Evolutionary conservation across 2,113 vertebrate genomes (phyloP), one percentile per base, ranked within the genome.

Genomic region (Fulmarus glacialis): DNA sequence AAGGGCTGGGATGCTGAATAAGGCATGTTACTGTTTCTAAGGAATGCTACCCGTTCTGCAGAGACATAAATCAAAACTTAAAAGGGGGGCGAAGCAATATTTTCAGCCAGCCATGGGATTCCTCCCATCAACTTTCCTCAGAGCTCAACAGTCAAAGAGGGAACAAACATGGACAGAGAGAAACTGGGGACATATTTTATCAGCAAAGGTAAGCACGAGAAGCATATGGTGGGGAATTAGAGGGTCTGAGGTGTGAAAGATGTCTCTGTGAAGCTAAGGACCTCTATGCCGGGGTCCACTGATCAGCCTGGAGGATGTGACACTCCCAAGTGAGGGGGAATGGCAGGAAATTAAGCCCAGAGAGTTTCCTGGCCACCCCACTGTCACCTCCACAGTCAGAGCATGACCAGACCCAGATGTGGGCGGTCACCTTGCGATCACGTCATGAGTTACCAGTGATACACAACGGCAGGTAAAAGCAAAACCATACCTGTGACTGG

Each of bases 331-430:
- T 38, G 92, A 91, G 67, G 56, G 34, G 64, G 42, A 91, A 92
- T 87, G 52, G 45, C 87, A 93, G 92, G 89, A 95, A 93, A 94
- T 92, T 63, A 81, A 92, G 47, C 29, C 72, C 82, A 74, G 50
- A 67, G 40, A 19, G 5, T 78, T 79, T 89, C 72, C 71, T 93
- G 85, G 59, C 53, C 55, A 45, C 0, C 0, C 19, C 86, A 43
- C 60, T 67, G 59, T 90, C 88, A 93, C 72, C 79, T 94, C 59
- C 45, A 29, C 42, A 29, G 27, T 50, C 91, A 62, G 74, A 89
- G 48, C 84, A 45, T 19, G 60, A 91, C 74, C 82, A 85, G 73
- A 87, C 53, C 85, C 78, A 64, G 78, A 56, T 68, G 45, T 20
- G 15, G 43, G 36, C 29, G 50, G 43, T 56, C 66, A 79, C 56